These are phyloP conservation scores for Apoda limacodes DNA, from an alignment of 2,888 invertebrate species.

Conservation along the genomic window DNA sequence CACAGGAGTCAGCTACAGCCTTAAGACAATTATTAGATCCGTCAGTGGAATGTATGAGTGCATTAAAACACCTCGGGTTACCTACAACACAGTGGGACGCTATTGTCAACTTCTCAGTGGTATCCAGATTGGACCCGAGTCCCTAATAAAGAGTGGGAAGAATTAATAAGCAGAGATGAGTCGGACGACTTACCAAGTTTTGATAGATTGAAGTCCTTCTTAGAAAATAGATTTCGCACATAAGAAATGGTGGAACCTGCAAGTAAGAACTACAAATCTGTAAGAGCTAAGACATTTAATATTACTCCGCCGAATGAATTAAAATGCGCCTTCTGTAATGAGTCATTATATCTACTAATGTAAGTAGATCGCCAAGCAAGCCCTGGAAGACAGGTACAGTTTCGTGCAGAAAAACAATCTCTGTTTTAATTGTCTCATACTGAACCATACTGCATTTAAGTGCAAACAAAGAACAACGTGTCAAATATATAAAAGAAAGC, in stretches of 20 bases:
- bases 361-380: conserved; percentile 10
- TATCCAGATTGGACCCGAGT: conserved; percentile 21
- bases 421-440: conserved; percentile 14
- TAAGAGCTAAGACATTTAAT: background rate
- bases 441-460: conserved; percentile 10
- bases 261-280: background rate
- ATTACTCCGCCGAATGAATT: too few relatives aligned
- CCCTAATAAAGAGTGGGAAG: conserved; percentile 12
- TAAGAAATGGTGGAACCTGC: conserved; percentile 17
- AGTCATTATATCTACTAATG: conserved; percentile 12
- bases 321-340: conserved; percentile 10
- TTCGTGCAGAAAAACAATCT: conserved; percentile 5
- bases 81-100: conserved; percentile 8
- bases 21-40: conserved; percentile 9
- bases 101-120: conserved; percentile 7
- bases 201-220: conserved; percentile 16
- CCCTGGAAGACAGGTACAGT: background rate
- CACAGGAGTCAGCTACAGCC: background rate
- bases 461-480: conserved; percentile 15
- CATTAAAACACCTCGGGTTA: conserved; percentile 7
- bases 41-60: conserved; percentile 8
- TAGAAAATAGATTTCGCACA: conserved; percentile 21
- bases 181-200: conserved; percentile 9
- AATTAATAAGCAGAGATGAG: conserved; percentile 15
- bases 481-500: conserved; percentile 5